Base-by-base conservation (phyloP, 1,140 invertebrate genomes). In the Nixonia krombeini region DNA sequence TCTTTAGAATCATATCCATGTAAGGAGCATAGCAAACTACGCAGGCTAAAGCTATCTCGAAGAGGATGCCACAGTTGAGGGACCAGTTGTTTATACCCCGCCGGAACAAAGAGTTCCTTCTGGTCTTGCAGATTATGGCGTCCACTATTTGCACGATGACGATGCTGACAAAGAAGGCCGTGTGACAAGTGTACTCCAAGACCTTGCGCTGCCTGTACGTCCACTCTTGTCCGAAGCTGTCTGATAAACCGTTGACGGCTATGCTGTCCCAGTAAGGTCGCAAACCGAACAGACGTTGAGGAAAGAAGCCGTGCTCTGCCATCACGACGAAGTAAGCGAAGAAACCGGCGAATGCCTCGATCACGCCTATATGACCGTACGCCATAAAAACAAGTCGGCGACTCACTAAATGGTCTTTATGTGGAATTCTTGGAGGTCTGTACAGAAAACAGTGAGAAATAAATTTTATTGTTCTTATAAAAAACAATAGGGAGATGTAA, bases 261-360 rank as follows among this genome's bases (percentile, higher is more conserved):
- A 82, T 79, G 3, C 89, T 88, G 72, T 96, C 93, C 94, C 94
- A 96, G 33, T 89, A 72, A 35, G 88, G 85, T 50, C 93, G 87
- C n/a, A 94, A 75, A n/a, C 89, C 89, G 10, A 94, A 69, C 13
- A 96, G 78, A 56, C 83, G 81, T 0, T 76, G 75, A 0, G 93
- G 92, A 72, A 89, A 87, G 80, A 95, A 96, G 4, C 94, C 94
- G 76, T 92, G 90, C 72, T 94, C 90, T n/a, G 92, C 91, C 89
- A 95, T 92, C 16, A 96, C 91, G 1, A 93, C 88, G 74, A 95
- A 94, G 79, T 96, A 96, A 0, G 91, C 88, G 78, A 94, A 95
- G 85, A 97, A 95, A 15, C 93, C 95, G 40, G 92, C 92, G 15
- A 90, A 90, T 5, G 94, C 92, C 84, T 97, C 94, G 58, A 97